Conservation (phyloP, 2,113 vertebrate species). For the Rhabdornis inornatus region DNA sequence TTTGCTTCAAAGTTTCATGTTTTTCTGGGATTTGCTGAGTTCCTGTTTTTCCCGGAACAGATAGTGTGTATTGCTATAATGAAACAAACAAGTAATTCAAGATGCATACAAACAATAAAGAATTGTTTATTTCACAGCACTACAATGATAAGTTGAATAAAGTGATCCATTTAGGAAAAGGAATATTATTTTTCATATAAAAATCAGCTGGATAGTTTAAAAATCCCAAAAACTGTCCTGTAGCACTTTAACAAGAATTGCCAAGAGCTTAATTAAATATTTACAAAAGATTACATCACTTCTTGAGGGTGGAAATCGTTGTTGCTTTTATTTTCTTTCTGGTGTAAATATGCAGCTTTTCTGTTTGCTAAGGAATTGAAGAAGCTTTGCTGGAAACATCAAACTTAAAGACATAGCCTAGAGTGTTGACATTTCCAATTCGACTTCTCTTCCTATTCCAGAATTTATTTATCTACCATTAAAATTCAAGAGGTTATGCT, state of each 20-base stretch:
- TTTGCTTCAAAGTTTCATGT: not conserved
- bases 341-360: not conserved
- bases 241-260: not conserved
- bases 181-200: not conserved
- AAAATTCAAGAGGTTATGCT: not conserved
- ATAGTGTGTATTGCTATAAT: not conserved
- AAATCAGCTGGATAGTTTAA: not conserved
- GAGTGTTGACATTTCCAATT: not conserved
- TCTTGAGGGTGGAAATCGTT: not conserved
- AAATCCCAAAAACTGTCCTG: not conserved
- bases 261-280: not conserved
- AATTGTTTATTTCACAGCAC: not conserved
- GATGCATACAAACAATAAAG: not conserved
- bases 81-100: not conserved
- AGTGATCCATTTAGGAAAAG: not conserved
- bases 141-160: not conserved
- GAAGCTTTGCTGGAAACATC: not conserved
- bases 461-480: not conserved
- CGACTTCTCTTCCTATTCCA: not conserved
- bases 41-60: not conserved
- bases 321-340: not conserved
- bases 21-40: not conserved
- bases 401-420: not conserved
- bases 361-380: not conserved
- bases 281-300: not conserved